These are phyloP conservation scores for Tenthredo distinguenda DNA, from an alignment of 2,888 invertebrate genomes.

Conservation along the genomic window DNA sequence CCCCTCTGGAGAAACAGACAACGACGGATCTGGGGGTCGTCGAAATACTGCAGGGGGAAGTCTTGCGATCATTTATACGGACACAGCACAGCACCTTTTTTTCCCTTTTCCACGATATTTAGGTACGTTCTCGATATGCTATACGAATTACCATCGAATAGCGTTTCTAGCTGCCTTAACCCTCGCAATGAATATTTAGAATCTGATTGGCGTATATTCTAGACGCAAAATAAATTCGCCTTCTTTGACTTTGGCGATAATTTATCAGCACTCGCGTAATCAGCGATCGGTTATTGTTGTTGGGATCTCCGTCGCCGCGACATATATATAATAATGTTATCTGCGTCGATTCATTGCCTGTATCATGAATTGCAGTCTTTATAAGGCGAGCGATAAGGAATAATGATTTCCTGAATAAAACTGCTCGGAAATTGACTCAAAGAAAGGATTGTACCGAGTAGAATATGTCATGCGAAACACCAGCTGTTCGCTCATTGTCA, in stretches of 20 bases:
- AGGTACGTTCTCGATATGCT: not conserved
- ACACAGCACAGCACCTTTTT: not conserved
- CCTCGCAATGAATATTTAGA: not conserved
- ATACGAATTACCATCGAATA: slow-evolving; percentile 1
- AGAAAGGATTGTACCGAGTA: not conserved
- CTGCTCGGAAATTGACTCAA: not conserved
- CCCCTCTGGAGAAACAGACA: not conserved
- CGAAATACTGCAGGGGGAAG: too few species aligned
- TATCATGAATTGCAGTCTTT: not conserved
- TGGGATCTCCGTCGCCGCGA: not conserved
- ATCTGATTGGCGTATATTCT: not conserved
- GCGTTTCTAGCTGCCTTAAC: not conserved
- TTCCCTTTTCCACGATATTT: not conserved
- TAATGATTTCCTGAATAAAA: not conserved
- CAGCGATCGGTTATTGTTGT: slow-evolving; percentile 1
- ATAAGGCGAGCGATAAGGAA: not conserved
- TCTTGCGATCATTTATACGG: not conserved
- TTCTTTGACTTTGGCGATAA: not conserved
- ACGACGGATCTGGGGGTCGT: not conserved
- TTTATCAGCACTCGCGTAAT: not conserved
- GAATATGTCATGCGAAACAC: not conserved
- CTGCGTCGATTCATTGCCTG: not conserved
- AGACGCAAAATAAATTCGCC: not conserved
- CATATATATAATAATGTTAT: not conserved
- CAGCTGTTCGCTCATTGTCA: slow-evolving; percentile 13